phyloP scores from a whole-genome alignment of 1,140 invertebrate genomes.

The Acyrthosiphon pisum region DNA sequence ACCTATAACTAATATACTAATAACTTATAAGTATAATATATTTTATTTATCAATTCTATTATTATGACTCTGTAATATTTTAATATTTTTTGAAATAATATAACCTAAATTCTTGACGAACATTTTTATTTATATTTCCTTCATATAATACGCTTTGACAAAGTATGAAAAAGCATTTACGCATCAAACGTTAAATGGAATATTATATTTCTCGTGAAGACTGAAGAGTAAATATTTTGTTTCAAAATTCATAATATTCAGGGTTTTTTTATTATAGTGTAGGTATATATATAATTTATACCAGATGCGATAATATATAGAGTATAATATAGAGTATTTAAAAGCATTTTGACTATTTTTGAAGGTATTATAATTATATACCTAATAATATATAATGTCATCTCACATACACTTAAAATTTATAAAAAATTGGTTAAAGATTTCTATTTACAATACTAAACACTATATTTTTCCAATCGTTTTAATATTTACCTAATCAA shows the following conservation, averaged over 20 bases:
- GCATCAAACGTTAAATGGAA: not conserved
- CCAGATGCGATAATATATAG: no score
- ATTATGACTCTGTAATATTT: not conserved
- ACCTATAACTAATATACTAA: not conserved
- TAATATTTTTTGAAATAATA: not conserved
- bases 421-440: not conserved
- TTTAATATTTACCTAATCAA: no score
- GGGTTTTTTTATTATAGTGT: not conserved
- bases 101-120: not conserved
- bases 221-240: constrained; percentile 3
- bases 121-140: not conserved
- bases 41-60: not conserved
- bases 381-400: no score
- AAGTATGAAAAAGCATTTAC: not conserved
- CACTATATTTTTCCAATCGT: no score
- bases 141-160: not conserved
- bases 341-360: no score
- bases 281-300: not conserved
- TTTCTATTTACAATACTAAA: not conserved
- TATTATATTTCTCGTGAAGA: not conserved
- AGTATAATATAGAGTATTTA: not conserved
- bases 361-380: no score
- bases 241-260: constrained; percentile 2
- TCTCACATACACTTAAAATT: no score
- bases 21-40: not conserved